Evolutionary conservation across 2,797 vertebrate species (phyloP).

Genomic region (Pseudotriccus pelzelni): DNA sequence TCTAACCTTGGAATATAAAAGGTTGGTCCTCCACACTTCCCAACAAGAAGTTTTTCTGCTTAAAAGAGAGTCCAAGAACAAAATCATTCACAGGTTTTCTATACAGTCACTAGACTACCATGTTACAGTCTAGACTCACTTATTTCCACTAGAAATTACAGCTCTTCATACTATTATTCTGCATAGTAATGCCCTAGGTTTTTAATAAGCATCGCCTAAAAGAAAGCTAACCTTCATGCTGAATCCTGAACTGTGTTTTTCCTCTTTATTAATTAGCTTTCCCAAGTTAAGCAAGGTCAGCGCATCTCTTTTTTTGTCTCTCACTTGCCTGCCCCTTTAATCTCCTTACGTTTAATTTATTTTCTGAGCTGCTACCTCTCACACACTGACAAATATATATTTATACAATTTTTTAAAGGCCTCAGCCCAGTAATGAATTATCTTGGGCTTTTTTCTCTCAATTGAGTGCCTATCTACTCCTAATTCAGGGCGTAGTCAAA

Average conservation of each 20-base stretch:
- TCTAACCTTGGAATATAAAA: background rate
- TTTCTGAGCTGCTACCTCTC: constrained; percentile 7
- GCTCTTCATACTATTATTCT: background rate
- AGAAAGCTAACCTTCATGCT: constrained; percentile 1
- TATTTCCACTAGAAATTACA: background rate
- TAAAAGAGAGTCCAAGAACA: background rate
- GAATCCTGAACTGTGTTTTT: background rate
- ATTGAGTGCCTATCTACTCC: background rate
- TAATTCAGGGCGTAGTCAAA: background rate
- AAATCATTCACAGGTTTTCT: background rate
- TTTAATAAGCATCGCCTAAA: background rate
- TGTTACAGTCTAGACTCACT: background rate
- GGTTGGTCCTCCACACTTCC: background rate
- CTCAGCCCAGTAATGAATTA: background rate
- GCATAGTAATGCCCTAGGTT: background rate
- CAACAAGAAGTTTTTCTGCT: background rate
- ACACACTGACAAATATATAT: background rate
- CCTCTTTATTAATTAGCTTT: constrained; percentile 56
- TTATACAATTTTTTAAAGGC: background rate
- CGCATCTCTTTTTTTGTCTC: constrained; percentile 18
- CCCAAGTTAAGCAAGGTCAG: constrained; percentile 45
- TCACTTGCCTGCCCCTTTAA: constrained; percentile 33
- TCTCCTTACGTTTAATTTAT: constrained; percentile 52
- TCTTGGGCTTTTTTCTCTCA: background rate
- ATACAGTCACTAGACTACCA: background rate